Evolutionary conservation across 2,888 invertebrate species (phyloP), one percentile per base, ranked within the genome.

Genomic region (Latheticus oryzae): DNA sequence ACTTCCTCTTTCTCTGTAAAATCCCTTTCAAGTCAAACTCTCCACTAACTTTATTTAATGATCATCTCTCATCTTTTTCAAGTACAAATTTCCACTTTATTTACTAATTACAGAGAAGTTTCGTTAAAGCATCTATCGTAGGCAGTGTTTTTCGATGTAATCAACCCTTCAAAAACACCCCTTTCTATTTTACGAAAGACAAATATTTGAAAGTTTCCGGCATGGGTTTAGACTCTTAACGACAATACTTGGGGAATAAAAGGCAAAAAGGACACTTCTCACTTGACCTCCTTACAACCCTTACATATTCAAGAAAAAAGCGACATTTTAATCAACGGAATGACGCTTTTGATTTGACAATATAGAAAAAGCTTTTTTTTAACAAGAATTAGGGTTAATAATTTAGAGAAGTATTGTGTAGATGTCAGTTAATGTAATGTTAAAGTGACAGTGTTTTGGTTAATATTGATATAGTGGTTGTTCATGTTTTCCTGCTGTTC

Each of bases 241-340:
- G 13, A 35, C 30, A 30, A 55, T 54, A 47, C 55, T 50, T 50
- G 55, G 21, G 42, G 33, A 19, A 51, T 24, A 57, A 59, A 48
- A 61, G 50, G 59, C 53, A 58, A 61, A 45, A 40, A 45, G 51
- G 58, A 52, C 43, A 60, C 40, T 56, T 59, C 61, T 50, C 63
- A 60, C 64, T 64, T 64, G 64, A 62, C 64, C 64, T 60, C 50
- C 56, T 64, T 62, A 52, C 52, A 62, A 64, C 62, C 64, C 64
- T 60, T 60, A 40, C 45, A 9, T 43, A 15, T 40, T 40, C 24
- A 13, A 7, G n/a, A n/a, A n/a, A n/a, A n/a, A n/a, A n/a, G n/a
- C n/a, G n/a, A n/a, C n/a, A n/a, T n/a, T n/a, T n/a, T n/a, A n/a
- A n/a, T n/a, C n/a, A n/a, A n/a, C n/a, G n/a, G n/a, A n/a, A n/a